phyloP scores from a whole-genome alignment of 2,113 vertebrate species.

The Speoplatyrhinus poulsoni region DNA sequence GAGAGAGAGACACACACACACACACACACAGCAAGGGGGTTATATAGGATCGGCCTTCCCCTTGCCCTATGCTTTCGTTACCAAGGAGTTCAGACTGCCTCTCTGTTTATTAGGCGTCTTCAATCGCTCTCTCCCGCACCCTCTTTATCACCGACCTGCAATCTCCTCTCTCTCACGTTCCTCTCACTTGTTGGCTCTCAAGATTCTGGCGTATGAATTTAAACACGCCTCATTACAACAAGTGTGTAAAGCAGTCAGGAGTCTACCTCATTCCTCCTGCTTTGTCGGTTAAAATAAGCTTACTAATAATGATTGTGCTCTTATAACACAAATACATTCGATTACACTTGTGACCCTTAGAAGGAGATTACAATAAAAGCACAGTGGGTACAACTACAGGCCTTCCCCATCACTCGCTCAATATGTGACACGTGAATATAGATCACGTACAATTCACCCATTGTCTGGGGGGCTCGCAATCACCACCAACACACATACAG shows the following conservation, averaged over 20 bases:
- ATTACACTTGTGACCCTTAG: no score
- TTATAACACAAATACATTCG: no score
- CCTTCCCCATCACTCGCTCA: conserved; percentile 8
- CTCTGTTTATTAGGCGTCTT: conserved; percentile 56
- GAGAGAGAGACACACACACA: conserved; percentile 34
- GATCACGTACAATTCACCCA: conserved; percentile 68
- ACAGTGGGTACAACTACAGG: no score
- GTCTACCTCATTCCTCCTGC: background rate
- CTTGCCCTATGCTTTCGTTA: conserved; percentile 72
- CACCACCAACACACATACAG: conserved; percentile 34
- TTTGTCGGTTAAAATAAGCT: no score
- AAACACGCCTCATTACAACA: conserved; percentile 27
- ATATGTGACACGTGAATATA: conserved; percentile 68
- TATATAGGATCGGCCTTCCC: conserved; percentile 61
- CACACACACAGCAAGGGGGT: conserved; percentile 57
- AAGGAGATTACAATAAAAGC: no score
- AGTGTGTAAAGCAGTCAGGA: background rate
- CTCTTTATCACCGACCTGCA: background rate
- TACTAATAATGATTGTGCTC: no score
- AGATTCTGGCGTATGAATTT: conserved; percentile 26
- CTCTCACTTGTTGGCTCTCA: background rate
- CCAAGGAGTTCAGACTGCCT: conserved; percentile 72
- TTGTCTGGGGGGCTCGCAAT: conserved; percentile 58
- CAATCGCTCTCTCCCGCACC: conserved; percentile 12
- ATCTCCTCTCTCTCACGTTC: conserved; percentile 16